These are phyloP conservation scores for Meloe dianella DNA, from an alignment of 2,888 invertebrate genomes.

Conservation along the genomic window DNA sequence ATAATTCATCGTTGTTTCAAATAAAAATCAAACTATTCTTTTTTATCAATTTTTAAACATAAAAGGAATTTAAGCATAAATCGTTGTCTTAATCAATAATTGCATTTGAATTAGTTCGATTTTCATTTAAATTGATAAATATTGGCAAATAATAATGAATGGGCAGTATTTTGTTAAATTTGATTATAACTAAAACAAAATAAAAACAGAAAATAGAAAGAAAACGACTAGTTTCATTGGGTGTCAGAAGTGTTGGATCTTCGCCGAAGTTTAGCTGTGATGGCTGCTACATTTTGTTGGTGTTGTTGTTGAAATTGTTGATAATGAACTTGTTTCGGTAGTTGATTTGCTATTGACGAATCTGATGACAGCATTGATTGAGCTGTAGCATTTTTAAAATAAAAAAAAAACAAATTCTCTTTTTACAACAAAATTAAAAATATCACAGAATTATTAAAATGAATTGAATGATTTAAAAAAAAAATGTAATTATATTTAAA, in stretches of 20 bases:
- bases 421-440: conserved; percentile 33
- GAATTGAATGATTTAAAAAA: conserved; percentile 19
- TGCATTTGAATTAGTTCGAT: conserved; percentile 17
- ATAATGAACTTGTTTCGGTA: conserved; percentile 53
- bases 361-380: conserved; percentile 48
- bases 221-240: conserved; percentile 45
- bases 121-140: conserved; percentile 15
- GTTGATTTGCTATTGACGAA: conserved; percentile 43
- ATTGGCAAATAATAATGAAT: conserved; percentile 5
- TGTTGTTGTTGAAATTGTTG: conserved; percentile 56
- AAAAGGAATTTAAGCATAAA: neutral
- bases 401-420: conserved; percentile 45
- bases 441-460: conserved; percentile 40
- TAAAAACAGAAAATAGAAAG: conserved; percentile 28
- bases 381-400: conserved; percentile 42
- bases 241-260: conserved; percentile 55
- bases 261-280: conserved; percentile 53
- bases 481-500: too few relatives aligned
- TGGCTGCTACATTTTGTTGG: conserved; percentile 44
- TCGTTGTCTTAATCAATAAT: neutral
- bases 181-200: too few relatives aligned
- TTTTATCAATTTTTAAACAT: too few relatives aligned
- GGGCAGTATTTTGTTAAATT: conserved; percentile 3
- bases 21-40: conserved; percentile 13
- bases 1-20: too few relatives aligned